These are phyloP conservation scores for Erythrocebus patas DNA, from an alignment of 2,113 vertebrate species.

Conservation along the genomic window DNA sequence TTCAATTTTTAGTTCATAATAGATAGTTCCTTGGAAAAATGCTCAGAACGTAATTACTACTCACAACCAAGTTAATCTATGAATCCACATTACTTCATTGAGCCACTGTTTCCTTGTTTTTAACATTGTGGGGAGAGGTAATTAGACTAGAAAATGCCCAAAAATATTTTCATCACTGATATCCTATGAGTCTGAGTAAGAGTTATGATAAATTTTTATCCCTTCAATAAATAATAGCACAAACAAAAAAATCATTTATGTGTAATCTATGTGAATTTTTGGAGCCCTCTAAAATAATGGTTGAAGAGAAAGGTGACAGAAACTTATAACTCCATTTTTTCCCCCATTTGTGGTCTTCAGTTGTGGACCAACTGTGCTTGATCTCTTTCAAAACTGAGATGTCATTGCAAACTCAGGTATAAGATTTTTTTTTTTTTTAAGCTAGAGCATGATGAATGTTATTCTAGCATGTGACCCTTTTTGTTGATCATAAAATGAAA, in stretches of 20 bases:
- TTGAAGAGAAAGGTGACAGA: not conserved
- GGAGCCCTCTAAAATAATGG: not conserved
- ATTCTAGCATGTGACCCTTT: not conserved
- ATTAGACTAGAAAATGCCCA: not conserved
- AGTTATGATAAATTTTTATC: not conserved
- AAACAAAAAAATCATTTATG: not conserved
- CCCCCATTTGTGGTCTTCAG: not conserved
- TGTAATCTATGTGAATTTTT: not conserved
- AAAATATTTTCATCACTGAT: not conserved
- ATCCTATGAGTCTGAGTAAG: not conserved
- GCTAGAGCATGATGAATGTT: not conserved
- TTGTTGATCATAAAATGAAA: not conserved
- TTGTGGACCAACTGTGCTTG: not conserved
- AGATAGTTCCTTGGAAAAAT: not conserved
- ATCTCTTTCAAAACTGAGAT: not conserved
- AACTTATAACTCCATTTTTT: not conserved
- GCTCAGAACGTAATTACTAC: not conserved
- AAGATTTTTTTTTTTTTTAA: not conserved
- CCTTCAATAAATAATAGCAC: not conserved
- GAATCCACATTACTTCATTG: not conserved
- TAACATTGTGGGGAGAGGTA: not conserved
- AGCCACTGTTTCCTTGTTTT: not conserved
- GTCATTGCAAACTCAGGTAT: not conserved
- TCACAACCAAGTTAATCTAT: not conserved
- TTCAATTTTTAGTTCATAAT: not conserved